Base-by-base conservation (phyloP, 2,888 invertebrate genomes). In the Exephanes ischioxanthus region DNA sequence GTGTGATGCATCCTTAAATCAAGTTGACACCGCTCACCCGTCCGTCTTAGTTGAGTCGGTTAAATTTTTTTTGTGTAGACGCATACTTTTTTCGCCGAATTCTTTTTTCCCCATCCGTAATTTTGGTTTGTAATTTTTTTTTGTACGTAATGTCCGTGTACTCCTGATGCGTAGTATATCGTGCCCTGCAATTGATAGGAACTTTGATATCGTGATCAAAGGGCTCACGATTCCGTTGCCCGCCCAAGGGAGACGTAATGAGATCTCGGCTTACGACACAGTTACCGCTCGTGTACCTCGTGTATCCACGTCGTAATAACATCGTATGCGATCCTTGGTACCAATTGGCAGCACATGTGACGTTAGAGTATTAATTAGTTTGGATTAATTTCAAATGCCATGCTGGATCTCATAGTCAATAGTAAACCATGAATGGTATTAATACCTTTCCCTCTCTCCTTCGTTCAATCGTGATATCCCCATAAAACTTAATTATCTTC, bases 151-250 rank as follows among this genome's bases (percentile, higher is more conserved):
- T 58, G 4, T 26, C 58, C 22, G 22, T n/a, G 61, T 14, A 61
- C 16, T 5, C 4, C 30, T 26, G 26, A 30, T 16, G 14, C 26
- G 5, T 30, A 30, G 30, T 30, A 30, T 30, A 30, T 4, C 16
- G 2, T 30, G 2, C 61, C n/a, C 30, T n/a, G 61, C 61, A 37
- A n/a, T 22, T 58, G n/a, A 63, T 11, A 5, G 45, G 33, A 33
- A 66, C 67, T 68, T 68, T 58, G 77, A 67, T 41, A 22, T n/a
- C 33, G 2, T 63, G 63, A 77, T 68, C 77, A 77, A 68, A 77
- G 67, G 30, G 55, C 67, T 77, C 41, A 33, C 63, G 53, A 71
- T 55, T 63, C n/a, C 53, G 63, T 51, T 53, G 37, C 51, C 53
- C 76, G 37, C 26, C 67, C 26, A 7, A 33, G 30, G 14, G 70